Evolutionary conservation across 1,140 invertebrate genomes (phyloP).

Genomic region (Spodoptera frugiperda): DNA sequence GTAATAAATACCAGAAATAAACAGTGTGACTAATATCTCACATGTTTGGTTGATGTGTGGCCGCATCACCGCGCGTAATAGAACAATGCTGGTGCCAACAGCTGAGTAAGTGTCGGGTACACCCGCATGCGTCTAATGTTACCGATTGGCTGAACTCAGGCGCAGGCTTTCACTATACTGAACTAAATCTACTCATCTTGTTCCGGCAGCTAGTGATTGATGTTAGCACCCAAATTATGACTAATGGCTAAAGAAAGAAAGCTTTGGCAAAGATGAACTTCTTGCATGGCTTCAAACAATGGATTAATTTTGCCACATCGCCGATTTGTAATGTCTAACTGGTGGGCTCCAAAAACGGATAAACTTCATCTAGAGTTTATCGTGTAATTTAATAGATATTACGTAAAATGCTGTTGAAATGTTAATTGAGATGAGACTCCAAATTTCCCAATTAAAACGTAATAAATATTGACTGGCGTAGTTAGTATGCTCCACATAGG

Average conservation of each 20-base stretch:
- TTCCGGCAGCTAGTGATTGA: background rate
- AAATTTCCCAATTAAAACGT: no score
- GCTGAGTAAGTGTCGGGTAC: conserved; percentile 20
- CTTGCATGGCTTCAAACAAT: no score
- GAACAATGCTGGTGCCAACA: conserved; percentile 50
- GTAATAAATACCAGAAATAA: conserved; percentile 57
- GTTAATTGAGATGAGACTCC: no score
- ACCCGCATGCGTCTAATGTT: conserved; percentile 33
- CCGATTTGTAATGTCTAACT: no score
- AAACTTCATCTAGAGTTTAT: no score
- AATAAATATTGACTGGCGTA: no score
- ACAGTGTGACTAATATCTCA: conserved; percentile 54
- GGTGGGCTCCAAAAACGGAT: no score
- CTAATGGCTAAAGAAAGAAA: background rate
- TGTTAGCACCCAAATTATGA: background rate
- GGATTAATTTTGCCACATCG: no score
- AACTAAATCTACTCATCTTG: background rate
- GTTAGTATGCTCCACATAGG: no score
- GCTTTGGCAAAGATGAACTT: no score
- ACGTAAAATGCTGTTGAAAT: no score
- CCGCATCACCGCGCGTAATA: conserved; percentile 71
- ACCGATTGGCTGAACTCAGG: conserved; percentile 10
- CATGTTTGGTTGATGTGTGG: conserved; percentile 49
- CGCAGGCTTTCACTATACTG: conserved; percentile 41
- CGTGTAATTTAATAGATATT: no score